A percentile compares a stretch with the other conserved stretches of the same genome.
Evolutionary conservation across 2,888 invertebrate species (phyloP).

Genomic region (Hemithea aestivaria): DNA sequence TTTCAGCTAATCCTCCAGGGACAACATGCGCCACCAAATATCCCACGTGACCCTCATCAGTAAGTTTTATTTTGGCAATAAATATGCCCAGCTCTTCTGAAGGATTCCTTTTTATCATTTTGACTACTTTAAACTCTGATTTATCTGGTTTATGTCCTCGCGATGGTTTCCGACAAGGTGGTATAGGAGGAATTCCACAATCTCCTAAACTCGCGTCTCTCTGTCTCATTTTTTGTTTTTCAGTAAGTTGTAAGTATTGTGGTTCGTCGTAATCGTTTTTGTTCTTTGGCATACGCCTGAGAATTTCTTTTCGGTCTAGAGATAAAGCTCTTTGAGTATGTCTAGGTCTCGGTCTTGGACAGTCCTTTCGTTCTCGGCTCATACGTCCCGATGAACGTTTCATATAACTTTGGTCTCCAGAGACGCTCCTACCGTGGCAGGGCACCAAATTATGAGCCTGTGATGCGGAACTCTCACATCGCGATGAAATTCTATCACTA

Average conservation of each 20-base stretch:
- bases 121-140: constrained; percentile 72
- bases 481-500: constrained; percentile 73
- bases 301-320: constrained; percentile 75
- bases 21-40: constrained; percentile 86
- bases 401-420: constrained; percentile 68
- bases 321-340: constrained; percentile 75
- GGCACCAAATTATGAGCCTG: constrained; percentile 57
- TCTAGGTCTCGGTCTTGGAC: constrained; percentile 53
- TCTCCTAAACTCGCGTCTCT: constrained; percentile 57
- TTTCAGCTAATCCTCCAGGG: constrained; percentile 83
- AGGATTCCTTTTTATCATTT: constrained; percentile 75
- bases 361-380: constrained; percentile 61
- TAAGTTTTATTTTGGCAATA: constrained; percentile 82
- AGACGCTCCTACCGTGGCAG: constrained; percentile 70
- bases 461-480: constrained; percentile 76
- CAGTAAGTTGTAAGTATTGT: constrained; percentile 67
- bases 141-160: constrained; percentile 54
- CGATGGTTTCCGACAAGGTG: constrained; percentile 61
- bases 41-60: constrained; percentile 80
- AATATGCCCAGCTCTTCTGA: constrained; percentile 85
- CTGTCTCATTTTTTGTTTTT: constrained; percentile 73
- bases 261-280: constrained; percentile 60
- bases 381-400: constrained; percentile 63
- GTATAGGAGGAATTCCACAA: constrained; percentile 73
- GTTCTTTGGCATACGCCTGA: constrained; percentile 69